phyloP scores from a whole-genome alignment of 2,113 vertebrate species.

The Phylloscopus whistleri region DNA sequence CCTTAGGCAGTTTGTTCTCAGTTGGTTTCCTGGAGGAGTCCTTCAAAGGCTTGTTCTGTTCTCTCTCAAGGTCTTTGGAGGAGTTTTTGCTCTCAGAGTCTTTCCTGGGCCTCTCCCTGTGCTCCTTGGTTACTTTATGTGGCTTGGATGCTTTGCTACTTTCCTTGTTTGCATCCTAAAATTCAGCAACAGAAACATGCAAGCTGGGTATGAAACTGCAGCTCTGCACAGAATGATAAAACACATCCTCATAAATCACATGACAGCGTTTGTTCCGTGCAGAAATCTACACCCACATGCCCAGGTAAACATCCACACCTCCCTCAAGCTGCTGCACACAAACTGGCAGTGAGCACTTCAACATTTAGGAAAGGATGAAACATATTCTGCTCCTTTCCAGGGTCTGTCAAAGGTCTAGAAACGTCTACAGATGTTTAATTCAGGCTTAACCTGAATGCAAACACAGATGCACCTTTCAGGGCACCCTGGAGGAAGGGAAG shows the following conservation, averaged over 20 bases:
- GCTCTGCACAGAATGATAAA: background rate
- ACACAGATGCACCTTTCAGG: background rate
- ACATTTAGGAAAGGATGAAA: background rate
- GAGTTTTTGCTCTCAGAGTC: slow-evolving; percentile 93
- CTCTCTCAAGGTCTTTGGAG: slow-evolving; percentile 85
- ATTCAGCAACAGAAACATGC: slow-evolving; percentile 3
- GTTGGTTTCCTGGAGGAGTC: slow-evolving; percentile 84
- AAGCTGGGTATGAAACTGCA: background rate
- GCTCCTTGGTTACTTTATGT: slow-evolving; percentile 94
- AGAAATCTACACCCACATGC: background rate
- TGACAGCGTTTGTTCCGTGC: background rate
- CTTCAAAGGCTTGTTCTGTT: slow-evolving; percentile 75
- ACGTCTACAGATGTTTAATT: background rate
- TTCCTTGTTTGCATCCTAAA: slow-evolving; percentile 78
- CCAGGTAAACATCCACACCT: background rate
- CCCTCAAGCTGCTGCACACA: background rate
- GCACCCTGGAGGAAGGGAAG: background rate
- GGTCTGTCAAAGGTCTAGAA: background rate
- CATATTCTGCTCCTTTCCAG: background rate
- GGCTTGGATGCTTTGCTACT: slow-evolving; percentile 87
- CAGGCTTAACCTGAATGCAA: background rate
- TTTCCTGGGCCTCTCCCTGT: slow-evolving; percentile 90
- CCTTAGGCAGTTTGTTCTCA: slow-evolving; percentile 88
- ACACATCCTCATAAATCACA: background rate
- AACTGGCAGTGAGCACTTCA: background rate